Conservation (phyloP, 2,888 invertebrate species). For the Napeogenes inachia region DNA sequence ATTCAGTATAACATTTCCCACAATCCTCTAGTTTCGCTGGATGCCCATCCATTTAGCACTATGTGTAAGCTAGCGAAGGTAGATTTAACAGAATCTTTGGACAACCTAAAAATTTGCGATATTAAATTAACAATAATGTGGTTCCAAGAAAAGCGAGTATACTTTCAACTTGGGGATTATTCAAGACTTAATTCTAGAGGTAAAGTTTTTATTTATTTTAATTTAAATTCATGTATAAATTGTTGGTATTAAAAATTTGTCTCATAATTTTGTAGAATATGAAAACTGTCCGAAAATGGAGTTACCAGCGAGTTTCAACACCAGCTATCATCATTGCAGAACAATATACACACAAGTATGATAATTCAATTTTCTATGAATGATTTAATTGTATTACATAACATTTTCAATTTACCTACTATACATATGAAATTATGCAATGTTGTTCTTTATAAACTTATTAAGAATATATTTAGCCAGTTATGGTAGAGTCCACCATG, state of each 20-base stretch:
- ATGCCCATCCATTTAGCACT: conserved; percentile 74
- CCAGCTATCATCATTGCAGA: conserved; percentile 55
- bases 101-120: conserved; percentile 49
- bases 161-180: conserved; percentile 59
- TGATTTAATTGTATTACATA: no score
- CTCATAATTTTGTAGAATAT: conserved; percentile 52
- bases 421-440: no score
- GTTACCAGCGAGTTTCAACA: conserved; percentile 45
- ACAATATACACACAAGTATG: conserved; percentile 52
- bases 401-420: no score
- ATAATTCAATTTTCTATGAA: neutral
- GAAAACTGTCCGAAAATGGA: conserved; percentile 49
- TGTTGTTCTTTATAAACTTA: no score
- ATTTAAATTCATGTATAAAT: neutral
- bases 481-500: no score
- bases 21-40: conserved; percentile 71
- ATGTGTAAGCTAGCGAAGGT: conserved; percentile 80
- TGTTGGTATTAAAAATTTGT: neutral
- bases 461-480: no score
- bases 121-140: conserved; percentile 54
- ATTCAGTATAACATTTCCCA: conserved; percentile 79
- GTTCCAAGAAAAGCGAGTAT: conserved; percentile 56
- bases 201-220: conserved; percentile 32
- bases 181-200: conserved; percentile 57
- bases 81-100: conserved; percentile 66